Percentiles rank a stretch among this genome's conserved stretches.
Conservation (phyloP, 2,113 vertebrate species). For the Ctenodactylus gundi region DNA sequence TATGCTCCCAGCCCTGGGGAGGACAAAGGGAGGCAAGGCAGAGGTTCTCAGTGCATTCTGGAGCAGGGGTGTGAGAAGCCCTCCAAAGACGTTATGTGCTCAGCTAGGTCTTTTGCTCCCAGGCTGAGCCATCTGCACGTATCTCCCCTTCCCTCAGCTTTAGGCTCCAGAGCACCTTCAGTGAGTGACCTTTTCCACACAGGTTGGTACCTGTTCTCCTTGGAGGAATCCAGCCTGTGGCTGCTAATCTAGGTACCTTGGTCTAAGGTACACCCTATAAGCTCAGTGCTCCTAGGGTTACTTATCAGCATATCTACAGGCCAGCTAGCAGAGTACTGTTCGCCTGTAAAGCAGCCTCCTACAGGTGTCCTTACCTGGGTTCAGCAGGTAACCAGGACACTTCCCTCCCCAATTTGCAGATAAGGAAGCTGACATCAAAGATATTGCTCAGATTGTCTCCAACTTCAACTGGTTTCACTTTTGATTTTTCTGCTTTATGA, state of each 20-base stretch:
- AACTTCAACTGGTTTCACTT: not conserved
- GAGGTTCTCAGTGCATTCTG: not conserved
- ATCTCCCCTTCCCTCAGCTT: not conserved
- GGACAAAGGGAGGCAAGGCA: no score
- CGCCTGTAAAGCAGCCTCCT: not conserved
- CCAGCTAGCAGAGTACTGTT: not conserved
- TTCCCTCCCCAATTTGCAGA: not conserved
- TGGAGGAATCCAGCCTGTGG: not conserved
- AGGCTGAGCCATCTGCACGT: not conserved
- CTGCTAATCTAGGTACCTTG: not conserved
- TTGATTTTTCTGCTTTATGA: not conserved
- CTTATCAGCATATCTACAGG: not conserved
- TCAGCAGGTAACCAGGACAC: not conserved
- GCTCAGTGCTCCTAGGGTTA: not conserved
- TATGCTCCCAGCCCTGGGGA: accelerated
- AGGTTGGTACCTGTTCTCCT: not conserved
- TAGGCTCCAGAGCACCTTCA: not conserved
- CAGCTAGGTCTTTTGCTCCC: no score
- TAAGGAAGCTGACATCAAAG: not conserved
- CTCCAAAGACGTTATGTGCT: not conserved
- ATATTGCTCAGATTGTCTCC: not conserved
- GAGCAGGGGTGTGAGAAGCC: not conserved
- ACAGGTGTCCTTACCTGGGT: not conserved
- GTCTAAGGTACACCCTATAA: not conserved
- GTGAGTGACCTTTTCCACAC: not conserved